phyloP scores from a whole-genome alignment of 2,797 vertebrate genomes.

The Taenioides sp. region DNA sequence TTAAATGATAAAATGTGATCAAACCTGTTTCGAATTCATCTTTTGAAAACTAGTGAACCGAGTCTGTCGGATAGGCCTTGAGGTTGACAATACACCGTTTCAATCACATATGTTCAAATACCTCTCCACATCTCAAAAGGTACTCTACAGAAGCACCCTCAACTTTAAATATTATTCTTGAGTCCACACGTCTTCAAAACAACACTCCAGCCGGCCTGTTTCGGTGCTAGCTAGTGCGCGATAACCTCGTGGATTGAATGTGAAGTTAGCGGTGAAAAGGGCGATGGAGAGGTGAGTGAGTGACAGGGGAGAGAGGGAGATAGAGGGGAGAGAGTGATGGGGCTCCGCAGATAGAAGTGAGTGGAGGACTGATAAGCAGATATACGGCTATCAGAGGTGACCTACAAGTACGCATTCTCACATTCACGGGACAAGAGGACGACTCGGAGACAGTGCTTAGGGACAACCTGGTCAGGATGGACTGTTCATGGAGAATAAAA shows the following conservation, averaged over 20 bases:
- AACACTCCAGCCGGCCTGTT: conserved; percentile 15
- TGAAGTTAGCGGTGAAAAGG: conserved; percentile 56
- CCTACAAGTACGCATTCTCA: conserved; percentile 46
- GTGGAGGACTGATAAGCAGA: conserved; percentile 64
- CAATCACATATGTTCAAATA: not conserved
- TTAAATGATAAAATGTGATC: no score
- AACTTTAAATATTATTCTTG: conserved; percentile 36
- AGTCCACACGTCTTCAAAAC: conserved; percentile 41
- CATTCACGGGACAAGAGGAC: conserved; percentile 14
- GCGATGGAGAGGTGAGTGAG: conserved; percentile 68
- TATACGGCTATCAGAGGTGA: conserved; percentile 70
- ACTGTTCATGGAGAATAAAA: not conserved
- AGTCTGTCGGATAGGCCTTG: not conserved
- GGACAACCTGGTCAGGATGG: conserved; percentile 11
- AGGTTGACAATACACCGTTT: not conserved
- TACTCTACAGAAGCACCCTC: conserved; percentile 19
- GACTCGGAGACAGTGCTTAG: conserved; percentile 30
- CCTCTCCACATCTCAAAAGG: not conserved
- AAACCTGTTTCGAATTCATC: no score
- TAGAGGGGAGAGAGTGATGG: conserved; percentile 63
- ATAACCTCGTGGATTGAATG: conserved; percentile 67
- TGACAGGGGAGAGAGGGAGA: conserved; percentile 50
- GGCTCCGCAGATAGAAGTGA: conserved; percentile 65
- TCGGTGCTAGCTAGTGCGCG: conserved; percentile 37
- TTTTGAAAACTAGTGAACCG: not conserved